Evolutionary conservation across 1,140 invertebrate genomes (phyloP).

Genomic region (Bilobella aurantiaca): DNA sequence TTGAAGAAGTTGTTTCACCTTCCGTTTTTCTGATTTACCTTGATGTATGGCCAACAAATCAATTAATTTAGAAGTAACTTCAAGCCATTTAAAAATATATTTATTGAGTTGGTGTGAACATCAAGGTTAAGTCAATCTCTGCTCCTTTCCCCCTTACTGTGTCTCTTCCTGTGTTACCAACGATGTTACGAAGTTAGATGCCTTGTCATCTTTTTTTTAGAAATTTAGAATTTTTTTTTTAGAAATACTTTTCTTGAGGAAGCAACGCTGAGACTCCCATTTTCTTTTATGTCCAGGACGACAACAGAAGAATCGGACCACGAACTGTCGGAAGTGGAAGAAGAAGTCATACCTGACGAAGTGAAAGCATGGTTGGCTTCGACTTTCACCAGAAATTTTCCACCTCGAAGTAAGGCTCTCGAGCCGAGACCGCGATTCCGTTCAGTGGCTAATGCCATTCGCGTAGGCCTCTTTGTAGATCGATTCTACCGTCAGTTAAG

Average conservation of each 20-base stretch:
- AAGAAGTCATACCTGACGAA: slow-evolving; percentile 86
- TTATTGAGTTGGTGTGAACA: no score
- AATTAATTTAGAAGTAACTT: no score
- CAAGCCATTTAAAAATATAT: no score
- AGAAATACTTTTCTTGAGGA: no score
- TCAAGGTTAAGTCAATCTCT: no score
- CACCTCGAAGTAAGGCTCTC: slow-evolving; percentile 45
- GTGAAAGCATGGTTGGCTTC: slow-evolving; percentile 93
- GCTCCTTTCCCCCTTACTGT: no score
- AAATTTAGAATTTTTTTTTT: no score
- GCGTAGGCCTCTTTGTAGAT: slow-evolving; percentile 87
- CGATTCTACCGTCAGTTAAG: slow-evolving; percentile 83
- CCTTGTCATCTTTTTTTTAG: background rate
- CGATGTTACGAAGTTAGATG: no score
- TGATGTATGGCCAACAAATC: no score
- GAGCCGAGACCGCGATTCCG: slow-evolving; percentile 72
- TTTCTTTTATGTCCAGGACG: background rate
- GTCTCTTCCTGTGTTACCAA: no score
- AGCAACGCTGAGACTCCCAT: background rate
- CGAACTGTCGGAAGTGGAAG: slow-evolving; percentile 87
- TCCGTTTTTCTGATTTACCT: no score
- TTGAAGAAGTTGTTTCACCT: no score
- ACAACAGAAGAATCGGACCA: slow-evolving; percentile 52
- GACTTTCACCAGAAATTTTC: slow-evolving; percentile 88
- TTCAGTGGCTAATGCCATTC: slow-evolving; percentile 92